phyloP scores from a whole-genome alignment of 1,140 invertebrate genomes.

The Nephila pilipes region DNA sequence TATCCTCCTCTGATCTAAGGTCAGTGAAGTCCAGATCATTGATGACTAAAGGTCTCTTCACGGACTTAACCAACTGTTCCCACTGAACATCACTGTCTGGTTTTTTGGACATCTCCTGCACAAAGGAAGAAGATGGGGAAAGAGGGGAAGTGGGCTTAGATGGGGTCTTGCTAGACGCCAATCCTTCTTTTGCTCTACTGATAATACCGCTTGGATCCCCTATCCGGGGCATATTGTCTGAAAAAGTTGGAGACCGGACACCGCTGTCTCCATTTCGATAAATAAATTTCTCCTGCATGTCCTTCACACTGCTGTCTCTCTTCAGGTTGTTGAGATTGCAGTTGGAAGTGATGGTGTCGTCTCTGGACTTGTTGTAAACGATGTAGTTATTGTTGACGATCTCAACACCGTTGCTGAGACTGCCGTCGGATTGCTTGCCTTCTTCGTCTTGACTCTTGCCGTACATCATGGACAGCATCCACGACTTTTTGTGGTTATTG shows the following conservation, averaged over 20 bases:
- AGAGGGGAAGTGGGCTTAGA: not conserved
- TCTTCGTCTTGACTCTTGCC: slow-evolving; percentile 56
- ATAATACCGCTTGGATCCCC: slow-evolving; percentile 84
- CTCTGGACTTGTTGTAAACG: slow-evolving; percentile 33
- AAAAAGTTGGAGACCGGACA: slow-evolving; percentile 83
- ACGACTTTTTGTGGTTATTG: slow-evolving; percentile 84
- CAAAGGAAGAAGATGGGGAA: slow-evolving; percentile 16
- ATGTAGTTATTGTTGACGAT: slow-evolving; percentile 68
- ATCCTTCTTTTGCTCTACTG: slow-evolving; percentile 91
- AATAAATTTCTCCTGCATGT: slow-evolving; percentile 78
- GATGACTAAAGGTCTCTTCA: slow-evolving; percentile 91
- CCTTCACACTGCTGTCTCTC: slow-evolving; percentile 76
- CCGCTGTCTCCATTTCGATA: slow-evolving; percentile 80
- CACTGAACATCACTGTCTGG: slow-evolving; percentile 88
- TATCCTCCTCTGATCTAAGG: slow-evolving; percentile 87
- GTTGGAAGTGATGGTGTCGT: slow-evolving; percentile 36
- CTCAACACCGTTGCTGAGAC: slow-evolving; percentile 15
- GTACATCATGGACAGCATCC: slow-evolving; percentile 84
- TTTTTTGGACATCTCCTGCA: slow-evolving; percentile 48
- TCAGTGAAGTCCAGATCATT: slow-evolving; percentile 99
- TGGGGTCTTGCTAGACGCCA: slow-evolving; percentile 80
- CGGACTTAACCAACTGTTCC: slow-evolving; percentile 92
- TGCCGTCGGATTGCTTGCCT: slow-evolving; percentile 7
- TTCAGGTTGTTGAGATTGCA: slow-evolving; percentile 30
- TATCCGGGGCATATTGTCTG: slow-evolving; percentile 83